Evolutionary conservation across 2,797 vertebrate species (phyloP), one percentile per base, ranked within the genome.

Genomic region (Rhynchonycteris naso): DNA sequence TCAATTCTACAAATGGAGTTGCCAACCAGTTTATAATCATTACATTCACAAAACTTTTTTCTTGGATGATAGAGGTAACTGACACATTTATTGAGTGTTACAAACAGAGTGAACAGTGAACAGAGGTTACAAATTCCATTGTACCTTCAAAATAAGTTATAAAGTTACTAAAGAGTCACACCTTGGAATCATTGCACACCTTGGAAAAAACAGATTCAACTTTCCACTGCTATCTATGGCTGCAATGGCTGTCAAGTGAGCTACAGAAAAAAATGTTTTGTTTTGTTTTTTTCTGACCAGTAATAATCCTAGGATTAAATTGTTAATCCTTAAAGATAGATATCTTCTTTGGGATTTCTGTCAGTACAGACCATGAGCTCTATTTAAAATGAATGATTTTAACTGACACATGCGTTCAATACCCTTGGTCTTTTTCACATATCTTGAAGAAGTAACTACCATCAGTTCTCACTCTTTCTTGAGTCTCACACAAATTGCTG

Each of bases 301-400:
- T 35, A 95, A 66, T 92, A 91, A 95, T 93, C 21, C 76, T 91
- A 26, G 0, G 15, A 33, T 88, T 87, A 95, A 91, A 78, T 5
- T 47, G 72, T 95, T 95, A 95, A 93, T 93, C 50, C 33, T 95
- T 68, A 90, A 24, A 87, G 75, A 90, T 81, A 93, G 88, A 61
- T 88, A 65, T 78, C 33, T 92, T 96, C 33, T 82, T 87, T 69
- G 80, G 50, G 52, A 91, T 88, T 96, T 90, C 43, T 96, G 89
- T 94, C 84, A 75, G 63, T 81, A 54, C 12, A 26, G 30, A 82
- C 56, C 26, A 88, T 63, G 59, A 81, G 52, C 72, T 95, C 93
- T 96, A 94, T 96, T 33, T 95, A n/a, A 61, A 93, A 88, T 66
- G 87, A 97, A 58, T 84, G 90, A 88, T 85, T 91, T 90, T 87